Base-by-base conservation (phyloP, 2,888 invertebrate genomes). In the Dyspetes luteomarginatus region DNA sequence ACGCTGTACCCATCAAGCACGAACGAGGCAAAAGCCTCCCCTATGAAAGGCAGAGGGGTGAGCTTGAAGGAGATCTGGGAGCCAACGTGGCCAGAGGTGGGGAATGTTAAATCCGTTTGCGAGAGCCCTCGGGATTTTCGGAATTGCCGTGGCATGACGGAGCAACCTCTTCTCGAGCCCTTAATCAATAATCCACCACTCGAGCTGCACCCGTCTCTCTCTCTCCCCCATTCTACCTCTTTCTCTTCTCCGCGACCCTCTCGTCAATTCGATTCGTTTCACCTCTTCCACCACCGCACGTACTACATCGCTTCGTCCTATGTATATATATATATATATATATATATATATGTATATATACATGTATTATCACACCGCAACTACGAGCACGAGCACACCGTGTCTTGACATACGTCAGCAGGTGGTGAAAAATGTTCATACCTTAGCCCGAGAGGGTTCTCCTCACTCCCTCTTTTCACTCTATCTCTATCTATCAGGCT, bases 101-200 rank as follows among this genome's bases (percentile, higher is more conserved):
- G 65, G 56, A 26, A 76, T 73, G 77, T 72, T 80, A 80, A 80
- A 84, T 84, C 82, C 82, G 80, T 82, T 75, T 81, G 83, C 81
- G 73, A 82, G 82, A 84, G 79, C 84, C 82, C 84, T 82, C 82
- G 81, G 84, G 82, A 84, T 81, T 84, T 83, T 82, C 78, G 88
- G 87, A 89, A 91, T 91, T 90, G 87, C 86, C 82, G 83, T 80
- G 84, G 85, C 86, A 89, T 90, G 90, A 90, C 88, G 87, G 85
- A 85, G 89, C 86, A 87, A 84, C 85, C 84, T 85, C 85, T 78
- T 83, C 85, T 76, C 82, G 82, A 68, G 56, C 78, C 78, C 78
- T 86, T 85, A 89, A 89, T 89, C 89, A 89, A 90, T 86, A 86
- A 85, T 86, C 84, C 82, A 81, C 74, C 77, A 77, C 77, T 77